Evolutionary conservation across 2,113 vertebrate genomes (phyloP).

Genomic region (Tiliqua scincoides): DNA sequence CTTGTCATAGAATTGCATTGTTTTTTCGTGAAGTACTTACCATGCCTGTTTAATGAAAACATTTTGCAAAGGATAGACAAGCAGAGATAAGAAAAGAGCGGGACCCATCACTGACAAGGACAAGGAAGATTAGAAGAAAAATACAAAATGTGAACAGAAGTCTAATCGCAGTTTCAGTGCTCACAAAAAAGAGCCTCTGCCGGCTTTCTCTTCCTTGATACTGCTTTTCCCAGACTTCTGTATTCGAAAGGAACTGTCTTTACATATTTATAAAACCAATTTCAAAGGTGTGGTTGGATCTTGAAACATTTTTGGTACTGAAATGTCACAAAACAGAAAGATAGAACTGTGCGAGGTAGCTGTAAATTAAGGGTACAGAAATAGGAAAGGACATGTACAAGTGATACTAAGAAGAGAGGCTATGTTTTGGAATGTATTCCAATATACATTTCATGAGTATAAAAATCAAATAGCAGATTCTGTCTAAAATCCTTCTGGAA

Average conservation of each 20-base stretch:
- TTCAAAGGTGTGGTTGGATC: constrained; percentile 15
- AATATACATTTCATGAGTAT: not conserved
- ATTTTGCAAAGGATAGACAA: constrained; percentile 4
- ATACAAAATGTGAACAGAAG: constrained; percentile 27
- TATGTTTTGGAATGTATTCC: not conserved
- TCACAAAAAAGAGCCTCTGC: not conserved
- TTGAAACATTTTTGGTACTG: not conserved
- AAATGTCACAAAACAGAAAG: not conserved
- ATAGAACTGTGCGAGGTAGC: not conserved
- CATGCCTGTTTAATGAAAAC: constrained; percentile 19
- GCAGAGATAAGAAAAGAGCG: constrained; percentile 11
- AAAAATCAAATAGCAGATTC: not conserved
- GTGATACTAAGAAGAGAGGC: not conserved
- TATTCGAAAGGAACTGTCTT: constrained; percentile 7
- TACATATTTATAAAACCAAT: constrained; percentile 33
- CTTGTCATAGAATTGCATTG: constrained; percentile 20
- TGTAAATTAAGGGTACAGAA: constrained; percentile 12
- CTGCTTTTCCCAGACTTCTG: not conserved
- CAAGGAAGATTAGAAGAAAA: constrained; percentile 22
- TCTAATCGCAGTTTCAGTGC: constrained; percentile 1
- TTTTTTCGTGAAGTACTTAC: constrained; percentile 47
- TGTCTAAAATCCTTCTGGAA: not conserved
- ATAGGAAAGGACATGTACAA: not conserved
- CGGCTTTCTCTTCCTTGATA: constrained; percentile 4
- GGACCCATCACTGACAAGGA: constrained; percentile 18